These are phyloP conservation scores for Pomacea canaliculata DNA, from an alignment of 2,888 invertebrate genomes.

Conservation along the genomic window DNA sequence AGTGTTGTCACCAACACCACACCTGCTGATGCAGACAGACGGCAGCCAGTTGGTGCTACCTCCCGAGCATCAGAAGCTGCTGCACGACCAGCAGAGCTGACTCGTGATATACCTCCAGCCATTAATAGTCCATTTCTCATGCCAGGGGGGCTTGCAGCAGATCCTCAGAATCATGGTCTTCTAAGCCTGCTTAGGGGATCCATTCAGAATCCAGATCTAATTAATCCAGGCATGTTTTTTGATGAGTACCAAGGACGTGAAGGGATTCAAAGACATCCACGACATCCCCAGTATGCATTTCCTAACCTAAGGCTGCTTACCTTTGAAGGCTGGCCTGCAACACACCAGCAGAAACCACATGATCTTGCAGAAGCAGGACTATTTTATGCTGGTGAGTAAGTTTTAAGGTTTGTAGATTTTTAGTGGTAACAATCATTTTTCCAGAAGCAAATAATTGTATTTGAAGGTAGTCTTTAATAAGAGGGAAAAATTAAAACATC, in stretches of 20 bases:
- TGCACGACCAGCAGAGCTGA: neutral
- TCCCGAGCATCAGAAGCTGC: neutral
- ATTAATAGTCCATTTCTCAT: no score
- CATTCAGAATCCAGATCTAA: neutral
- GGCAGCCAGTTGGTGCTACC: neutral
- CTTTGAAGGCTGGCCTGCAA: constrained; percentile 9
- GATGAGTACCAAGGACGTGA: neutral
- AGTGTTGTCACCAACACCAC: constrained; percentile 18
- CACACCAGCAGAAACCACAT: constrained; percentile 5
- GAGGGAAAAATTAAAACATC: no score
- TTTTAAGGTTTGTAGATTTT: neutral
- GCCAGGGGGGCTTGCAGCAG: neutral
- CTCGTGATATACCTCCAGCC: neutral
- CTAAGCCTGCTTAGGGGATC: neutral
- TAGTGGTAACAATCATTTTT: neutral
- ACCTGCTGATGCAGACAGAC: neutral
- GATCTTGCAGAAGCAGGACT: constrained; percentile 18
- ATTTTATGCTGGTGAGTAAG: constrained; percentile 13
- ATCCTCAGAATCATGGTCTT: neutral
- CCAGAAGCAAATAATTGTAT: neutral
- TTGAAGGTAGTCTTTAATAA: no score
- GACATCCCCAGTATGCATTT: constrained; percentile 8
- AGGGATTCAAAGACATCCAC: neutral
- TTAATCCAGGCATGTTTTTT: neutral
- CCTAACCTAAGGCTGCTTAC: constrained; percentile 1